Conservation (phyloP, 2,888 invertebrate genomes). For the Brenthis hecate region DNA sequence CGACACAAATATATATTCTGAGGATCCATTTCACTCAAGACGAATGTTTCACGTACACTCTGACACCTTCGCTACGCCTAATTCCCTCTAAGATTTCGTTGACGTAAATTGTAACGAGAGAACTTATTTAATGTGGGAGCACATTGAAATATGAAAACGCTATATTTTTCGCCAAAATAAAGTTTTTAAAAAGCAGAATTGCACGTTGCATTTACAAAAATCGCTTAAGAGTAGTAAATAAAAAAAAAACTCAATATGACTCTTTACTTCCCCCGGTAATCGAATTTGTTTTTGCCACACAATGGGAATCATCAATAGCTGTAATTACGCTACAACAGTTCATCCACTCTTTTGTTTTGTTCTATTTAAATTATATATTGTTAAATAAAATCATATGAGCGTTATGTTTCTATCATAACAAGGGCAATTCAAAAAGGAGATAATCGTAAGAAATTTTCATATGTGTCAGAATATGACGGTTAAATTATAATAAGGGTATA, state of each 20-base stretch:
- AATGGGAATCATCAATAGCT: no score
- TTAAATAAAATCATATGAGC: background rate
- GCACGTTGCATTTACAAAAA: no score
- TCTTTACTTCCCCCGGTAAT: no score
- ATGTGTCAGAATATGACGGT: background rate
- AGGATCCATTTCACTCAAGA: slow-evolving; percentile 13
- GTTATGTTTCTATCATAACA: background rate
- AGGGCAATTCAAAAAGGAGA: background rate
- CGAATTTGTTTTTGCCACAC: no score
- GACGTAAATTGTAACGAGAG: slow-evolving; percentile 9
- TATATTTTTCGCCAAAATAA: background rate
- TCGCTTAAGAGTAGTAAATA: no score
- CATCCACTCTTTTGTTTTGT: no score
- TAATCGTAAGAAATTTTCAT: background rate
- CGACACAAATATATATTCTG: background rate
- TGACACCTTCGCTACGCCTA: slow-evolving; percentile 3
- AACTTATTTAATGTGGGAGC: background rate
- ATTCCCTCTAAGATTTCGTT: slow-evolving; percentile 7
- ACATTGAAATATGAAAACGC: background rate
- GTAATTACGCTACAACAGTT: no score
- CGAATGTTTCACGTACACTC: background rate
- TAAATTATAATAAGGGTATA: background rate
- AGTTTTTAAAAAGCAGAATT: no score
- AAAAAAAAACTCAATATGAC: no score
- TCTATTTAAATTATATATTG: no score